A percentile compares a stretch with the other conserved stretches of the same genome.
Conservation (phyloP, 2,888 invertebrate genomes). For the Dyspetes luteomarginatus region DNA sequence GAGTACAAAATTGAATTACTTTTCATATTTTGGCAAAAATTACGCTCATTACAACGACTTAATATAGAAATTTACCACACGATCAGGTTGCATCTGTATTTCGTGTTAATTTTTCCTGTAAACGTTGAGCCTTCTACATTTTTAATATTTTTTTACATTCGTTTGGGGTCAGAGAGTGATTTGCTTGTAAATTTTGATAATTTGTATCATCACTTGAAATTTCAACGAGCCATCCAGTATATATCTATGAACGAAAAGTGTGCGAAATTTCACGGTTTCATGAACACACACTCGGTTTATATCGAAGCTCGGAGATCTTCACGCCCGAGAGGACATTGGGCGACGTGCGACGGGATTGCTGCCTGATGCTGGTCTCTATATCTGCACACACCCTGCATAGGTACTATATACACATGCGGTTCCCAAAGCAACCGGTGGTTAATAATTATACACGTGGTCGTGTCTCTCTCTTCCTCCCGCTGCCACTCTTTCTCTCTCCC, state of each 20-base stretch:
- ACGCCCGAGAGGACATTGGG: slow-evolving; percentile 58
- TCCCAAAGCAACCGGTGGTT: slow-evolving; percentile 65
- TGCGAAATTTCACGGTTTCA: slow-evolving; percentile 36
- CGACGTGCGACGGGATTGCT: slow-evolving; percentile 50
- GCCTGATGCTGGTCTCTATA: slow-evolving; percentile 49
- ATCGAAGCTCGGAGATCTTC: slow-evolving; percentile 55
- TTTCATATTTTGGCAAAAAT: too few species aligned
- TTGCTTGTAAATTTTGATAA: too few species aligned
- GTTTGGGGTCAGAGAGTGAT: too few species aligned
- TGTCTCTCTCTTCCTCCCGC: slow-evolving; percentile 6
- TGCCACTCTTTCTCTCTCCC: slow-evolving; percentile 5
- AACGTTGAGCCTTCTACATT: too few species aligned
- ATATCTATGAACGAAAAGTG: neutral
- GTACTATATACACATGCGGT: slow-evolving; percentile 50
- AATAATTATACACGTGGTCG: slow-evolving; percentile 66
- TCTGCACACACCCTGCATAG: slow-evolving; percentile 1
- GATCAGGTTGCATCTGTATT: too few species aligned
- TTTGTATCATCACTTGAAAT: neutral
- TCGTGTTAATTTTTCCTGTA: too few species aligned
- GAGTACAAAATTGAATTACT: too few species aligned
- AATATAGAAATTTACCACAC: too few species aligned
- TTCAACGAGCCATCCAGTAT: neutral
- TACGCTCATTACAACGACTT: too few species aligned
- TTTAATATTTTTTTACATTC: too few species aligned
- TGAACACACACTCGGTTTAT: slow-evolving; percentile 8